phyloP scores from a whole-genome alignment of 2,113 vertebrate genomes.

The Bostrychus sinensis region DNA sequence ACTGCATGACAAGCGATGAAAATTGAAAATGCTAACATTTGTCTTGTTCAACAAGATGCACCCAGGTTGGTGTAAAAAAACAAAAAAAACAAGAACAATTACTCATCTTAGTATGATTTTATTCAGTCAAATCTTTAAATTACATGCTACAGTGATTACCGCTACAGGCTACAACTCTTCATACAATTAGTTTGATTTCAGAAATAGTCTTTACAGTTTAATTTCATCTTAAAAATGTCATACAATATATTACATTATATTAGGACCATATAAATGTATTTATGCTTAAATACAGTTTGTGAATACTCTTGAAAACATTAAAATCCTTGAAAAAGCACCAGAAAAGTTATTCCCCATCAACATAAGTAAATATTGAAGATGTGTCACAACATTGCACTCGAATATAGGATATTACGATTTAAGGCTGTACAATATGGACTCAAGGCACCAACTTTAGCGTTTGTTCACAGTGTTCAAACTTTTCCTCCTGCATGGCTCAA shows the following conservation, averaged over 20 bases:
- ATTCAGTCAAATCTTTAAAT: conserved; percentile 34
- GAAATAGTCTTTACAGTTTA: neutral
- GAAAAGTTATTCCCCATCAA: conserved; percentile 20
- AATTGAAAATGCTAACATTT: too few relatives aligned
- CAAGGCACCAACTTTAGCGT: conserved; percentile 54
- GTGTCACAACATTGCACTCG: conserved; percentile 41
- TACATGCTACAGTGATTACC: conserved; percentile 4
- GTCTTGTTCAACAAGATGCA: too few relatives aligned
- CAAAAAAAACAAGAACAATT: neutral
- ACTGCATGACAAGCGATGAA: too few relatives aligned
- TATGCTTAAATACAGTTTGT: conserved; percentile 18
- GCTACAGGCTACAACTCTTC: neutral
- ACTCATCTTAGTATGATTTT: conserved; percentile 22
- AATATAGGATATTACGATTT: conserved; percentile 21
- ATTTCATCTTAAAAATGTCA: conserved; percentile 28
- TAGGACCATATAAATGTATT: conserved; percentile 42
- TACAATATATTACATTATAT: conserved; percentile 44
- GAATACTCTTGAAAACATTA: conserved; percentile 18
- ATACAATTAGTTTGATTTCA: conserved; percentile 9
- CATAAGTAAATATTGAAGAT: neutral
- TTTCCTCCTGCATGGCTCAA: conserved; percentile 21
- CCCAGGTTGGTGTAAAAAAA: too few relatives aligned
- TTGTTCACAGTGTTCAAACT: conserved; percentile 46
- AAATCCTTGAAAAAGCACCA: conserved; percentile 31
- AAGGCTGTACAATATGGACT: conserved; percentile 36